Conservation (phyloP, 1,140 invertebrate species). For the Periplaneta americana region DNA sequence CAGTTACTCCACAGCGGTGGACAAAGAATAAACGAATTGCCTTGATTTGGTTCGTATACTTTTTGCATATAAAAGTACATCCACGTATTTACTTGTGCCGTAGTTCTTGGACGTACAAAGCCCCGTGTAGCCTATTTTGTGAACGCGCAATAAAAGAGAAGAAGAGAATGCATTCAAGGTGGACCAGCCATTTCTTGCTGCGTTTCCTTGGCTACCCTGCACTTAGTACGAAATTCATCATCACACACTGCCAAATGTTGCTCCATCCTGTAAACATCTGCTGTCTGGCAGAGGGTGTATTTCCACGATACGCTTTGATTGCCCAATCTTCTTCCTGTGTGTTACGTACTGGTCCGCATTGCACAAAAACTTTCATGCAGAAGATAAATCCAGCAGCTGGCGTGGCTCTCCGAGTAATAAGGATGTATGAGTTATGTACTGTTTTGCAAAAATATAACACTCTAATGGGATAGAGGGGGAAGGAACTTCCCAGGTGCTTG, state of each 20-base stretch:
- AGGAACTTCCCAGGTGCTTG: not conserved
- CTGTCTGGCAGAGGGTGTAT: not conserved
- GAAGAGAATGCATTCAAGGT: not conserved
- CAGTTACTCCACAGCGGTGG: too few relatives aligned
- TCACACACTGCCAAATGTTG: not conserved
- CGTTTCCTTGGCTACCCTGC: not conserved
- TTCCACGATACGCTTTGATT: not conserved
- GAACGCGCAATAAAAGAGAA: too few relatives aligned
- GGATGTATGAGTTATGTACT: not conserved
- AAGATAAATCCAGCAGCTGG: not conserved
- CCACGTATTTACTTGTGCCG: too few relatives aligned
- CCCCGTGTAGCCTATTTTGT: too few relatives aligned
- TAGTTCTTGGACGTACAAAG: too few relatives aligned
- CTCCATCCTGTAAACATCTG: not conserved
- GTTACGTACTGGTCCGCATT: not conserved
- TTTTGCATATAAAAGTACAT: too few relatives aligned
- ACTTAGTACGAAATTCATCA: too few relatives aligned
- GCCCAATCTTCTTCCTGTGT: not conserved
- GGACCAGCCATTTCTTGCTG: not conserved
- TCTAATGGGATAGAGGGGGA: not conserved
- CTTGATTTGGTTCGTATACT: too few relatives aligned
- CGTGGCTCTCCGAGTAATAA: not conserved
- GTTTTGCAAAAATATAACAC: not conserved
- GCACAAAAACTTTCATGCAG: not conserved
- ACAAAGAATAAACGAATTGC: too few relatives aligned